These are phyloP conservation scores for Camelus dromedarius DNA, from an alignment of 2,113 vertebrate genomes.

Conservation along the genomic window DNA sequence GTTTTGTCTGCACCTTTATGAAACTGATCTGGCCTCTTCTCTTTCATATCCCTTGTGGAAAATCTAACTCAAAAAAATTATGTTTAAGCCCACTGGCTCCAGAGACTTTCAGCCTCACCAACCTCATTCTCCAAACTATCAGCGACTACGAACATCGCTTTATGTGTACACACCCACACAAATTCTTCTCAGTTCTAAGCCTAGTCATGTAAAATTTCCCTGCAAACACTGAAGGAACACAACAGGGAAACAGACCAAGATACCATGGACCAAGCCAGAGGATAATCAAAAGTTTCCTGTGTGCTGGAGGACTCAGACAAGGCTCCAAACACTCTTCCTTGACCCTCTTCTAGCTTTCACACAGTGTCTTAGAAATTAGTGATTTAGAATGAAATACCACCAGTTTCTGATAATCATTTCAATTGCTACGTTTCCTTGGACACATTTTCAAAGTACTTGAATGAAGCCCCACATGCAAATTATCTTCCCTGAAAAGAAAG, in stretches of 20 bases:
- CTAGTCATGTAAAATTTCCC: background rate
- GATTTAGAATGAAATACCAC: conserved; percentile 55
- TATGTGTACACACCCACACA: background rate
- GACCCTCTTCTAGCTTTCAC: background rate
- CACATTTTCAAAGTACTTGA: conserved; percentile 71
- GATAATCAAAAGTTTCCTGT: background rate
- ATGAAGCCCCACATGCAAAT: conserved; percentile 71
- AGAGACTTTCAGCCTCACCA: background rate
- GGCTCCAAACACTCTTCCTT: background rate
- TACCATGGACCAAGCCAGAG: background rate
- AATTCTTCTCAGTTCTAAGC: background rate
- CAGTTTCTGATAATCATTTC: conserved; percentile 64
- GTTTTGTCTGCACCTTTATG: background rate
- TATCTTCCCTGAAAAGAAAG: conserved; percentile 75
- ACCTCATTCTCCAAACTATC: background rate
- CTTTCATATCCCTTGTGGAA: background rate
- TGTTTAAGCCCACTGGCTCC: background rate
- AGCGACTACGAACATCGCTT: background rate
- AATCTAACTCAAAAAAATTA: background rate
- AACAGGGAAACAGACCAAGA: background rate
- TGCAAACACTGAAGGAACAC: background rate
- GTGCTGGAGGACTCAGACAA: background rate
- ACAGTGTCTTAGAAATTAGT: conserved; percentile 51
- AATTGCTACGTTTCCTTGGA: conserved; percentile 63
- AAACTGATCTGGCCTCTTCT: background rate